Conservation (phyloP, 2,113 vertebrate species). For the Danio rerio region DNA sequence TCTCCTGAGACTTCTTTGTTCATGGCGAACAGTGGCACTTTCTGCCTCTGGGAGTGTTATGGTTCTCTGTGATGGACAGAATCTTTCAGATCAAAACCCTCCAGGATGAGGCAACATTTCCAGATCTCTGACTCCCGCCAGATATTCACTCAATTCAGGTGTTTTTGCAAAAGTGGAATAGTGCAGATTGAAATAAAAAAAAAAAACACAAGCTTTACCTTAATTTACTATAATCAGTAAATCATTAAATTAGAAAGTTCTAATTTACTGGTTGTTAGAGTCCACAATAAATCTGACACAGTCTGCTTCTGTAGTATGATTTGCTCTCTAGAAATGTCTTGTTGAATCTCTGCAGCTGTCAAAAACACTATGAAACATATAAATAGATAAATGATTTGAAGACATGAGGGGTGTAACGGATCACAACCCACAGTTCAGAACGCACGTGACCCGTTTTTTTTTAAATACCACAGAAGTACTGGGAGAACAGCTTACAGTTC, state of each 20-base stretch:
- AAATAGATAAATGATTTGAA: background rate
- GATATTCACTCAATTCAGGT: conserved; percentile 21
- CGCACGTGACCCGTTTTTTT: too few relatives aligned
- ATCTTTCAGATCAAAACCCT: conserved; percentile 40
- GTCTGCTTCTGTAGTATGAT: background rate
- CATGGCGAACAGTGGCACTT: background rate
- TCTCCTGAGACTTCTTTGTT: background rate
- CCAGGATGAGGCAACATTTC: conserved; percentile 36
- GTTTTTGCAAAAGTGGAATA: too few relatives aligned
- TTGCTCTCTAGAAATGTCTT: background rate
- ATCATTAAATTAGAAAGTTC: too few relatives aligned
- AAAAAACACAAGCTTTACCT: too few relatives aligned
- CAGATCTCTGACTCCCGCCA: conserved; percentile 45
- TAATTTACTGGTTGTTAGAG: too few relatives aligned
- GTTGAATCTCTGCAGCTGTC: background rate
- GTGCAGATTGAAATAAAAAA: background rate
- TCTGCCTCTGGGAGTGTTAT: conserved; percentile 23
- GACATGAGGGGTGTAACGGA: background rate
- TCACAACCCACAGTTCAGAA: too few relatives aligned
- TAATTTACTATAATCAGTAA: too few relatives aligned
- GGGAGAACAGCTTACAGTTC: too few relatives aligned
- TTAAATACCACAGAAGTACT: too few relatives aligned
- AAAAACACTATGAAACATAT: background rate
- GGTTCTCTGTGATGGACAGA: background rate
- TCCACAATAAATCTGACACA: background rate